Base-by-base conservation (phyloP, 2,888 invertebrate species). In the Aphidoletes aphidimyza region DNA sequence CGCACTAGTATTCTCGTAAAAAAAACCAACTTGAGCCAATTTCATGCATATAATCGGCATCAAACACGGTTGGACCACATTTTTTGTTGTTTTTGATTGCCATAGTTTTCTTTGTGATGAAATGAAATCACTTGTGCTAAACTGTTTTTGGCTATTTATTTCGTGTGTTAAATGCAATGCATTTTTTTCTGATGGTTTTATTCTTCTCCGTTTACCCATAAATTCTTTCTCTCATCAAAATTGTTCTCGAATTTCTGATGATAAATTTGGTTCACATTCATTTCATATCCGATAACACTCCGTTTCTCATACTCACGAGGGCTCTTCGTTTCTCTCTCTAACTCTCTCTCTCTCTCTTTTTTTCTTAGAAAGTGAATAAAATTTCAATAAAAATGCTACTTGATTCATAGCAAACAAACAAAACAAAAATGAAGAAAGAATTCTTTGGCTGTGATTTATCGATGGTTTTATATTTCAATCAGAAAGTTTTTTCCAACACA, bases 381-480 rank as follows among this genome's bases (percentile, higher is more conserved):
- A 22, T 54, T 22, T 54, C 54, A 22, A 54, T 54, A 22, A n/a
- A 54, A 54, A 47, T 47, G 47, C 9, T 17, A 47, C 42, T 6
- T 6, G 42, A 6, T 42, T 42, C 42, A 9, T 11, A 11, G 11
- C 42, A 47, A 17, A 11, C 9, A 47, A 47, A 47, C 3, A 47
- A 54, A 22, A 49, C 19, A n/a, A 54, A 26, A 8, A 54, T 26
- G 5, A 11, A 2, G 17, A 49, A 49, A 3, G 17, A 49, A 49
- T 49, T 8, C 14, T 42, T 26, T 54, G 22, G 11, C 54, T 54
- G 54, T 54, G 54, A 54, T 54, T 54, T 54, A 54, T 54, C 19
- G 54, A 54, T 26, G 54, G 54, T 54, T 54, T 54, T 54, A 22
- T 2, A 54, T 54, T 54, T 54, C 54, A 54, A n/a, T 54, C 54